These are phyloP conservation scores for Caligus rogercresseyi DNA, from an alignment of 1,140 invertebrate genomes.

Conservation along the genomic window DNA sequence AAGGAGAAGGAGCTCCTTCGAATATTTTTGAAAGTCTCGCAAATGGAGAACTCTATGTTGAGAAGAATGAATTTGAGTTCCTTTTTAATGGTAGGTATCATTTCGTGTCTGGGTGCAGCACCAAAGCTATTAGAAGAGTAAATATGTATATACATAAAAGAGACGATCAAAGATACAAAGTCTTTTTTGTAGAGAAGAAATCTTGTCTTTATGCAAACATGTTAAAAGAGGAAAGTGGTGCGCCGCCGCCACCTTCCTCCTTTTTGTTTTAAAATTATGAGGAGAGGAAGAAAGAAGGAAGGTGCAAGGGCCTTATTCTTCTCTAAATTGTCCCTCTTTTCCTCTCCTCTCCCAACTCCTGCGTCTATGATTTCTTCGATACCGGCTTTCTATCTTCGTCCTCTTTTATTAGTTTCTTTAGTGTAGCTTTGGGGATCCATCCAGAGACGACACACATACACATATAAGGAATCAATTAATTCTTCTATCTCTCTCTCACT, in stretches of 20 bases:
- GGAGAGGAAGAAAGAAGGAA: not conserved
- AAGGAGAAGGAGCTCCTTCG: slow-evolving; percentile 85
- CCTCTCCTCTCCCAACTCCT: too few relatives aligned
- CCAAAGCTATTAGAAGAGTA: too few relatives aligned
- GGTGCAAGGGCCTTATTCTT: not conserved
- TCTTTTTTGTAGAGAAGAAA: too few relatives aligned
- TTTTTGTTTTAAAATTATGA: too few relatives aligned
- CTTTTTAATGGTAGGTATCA: slow-evolving; percentile 66
- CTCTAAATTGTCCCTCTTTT: not conserved
- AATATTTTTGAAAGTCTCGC: slow-evolving; percentile 83
- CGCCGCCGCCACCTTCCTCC: too few relatives aligned
- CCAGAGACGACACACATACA: not conserved
- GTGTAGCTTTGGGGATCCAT: not conserved
- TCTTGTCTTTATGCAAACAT: too few relatives aligned
- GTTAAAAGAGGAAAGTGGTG: too few relatives aligned
- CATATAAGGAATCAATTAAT: too few relatives aligned
- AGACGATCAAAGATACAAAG: too few relatives aligned
- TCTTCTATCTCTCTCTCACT: not conserved
- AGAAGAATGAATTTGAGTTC: slow-evolving; percentile 89
- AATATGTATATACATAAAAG: too few relatives aligned
- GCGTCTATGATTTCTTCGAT: not conserved
- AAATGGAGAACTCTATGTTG: slow-evolving; percentile 84
- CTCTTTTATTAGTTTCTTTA: not conserved
- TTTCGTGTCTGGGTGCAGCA: too few relatives aligned
- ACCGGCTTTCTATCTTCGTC: not conserved